These are phyloP conservation scores for Hystrix brachyura DNA, from an alignment of 2,113 vertebrate genomes.

Conservation along the genomic window DNA sequence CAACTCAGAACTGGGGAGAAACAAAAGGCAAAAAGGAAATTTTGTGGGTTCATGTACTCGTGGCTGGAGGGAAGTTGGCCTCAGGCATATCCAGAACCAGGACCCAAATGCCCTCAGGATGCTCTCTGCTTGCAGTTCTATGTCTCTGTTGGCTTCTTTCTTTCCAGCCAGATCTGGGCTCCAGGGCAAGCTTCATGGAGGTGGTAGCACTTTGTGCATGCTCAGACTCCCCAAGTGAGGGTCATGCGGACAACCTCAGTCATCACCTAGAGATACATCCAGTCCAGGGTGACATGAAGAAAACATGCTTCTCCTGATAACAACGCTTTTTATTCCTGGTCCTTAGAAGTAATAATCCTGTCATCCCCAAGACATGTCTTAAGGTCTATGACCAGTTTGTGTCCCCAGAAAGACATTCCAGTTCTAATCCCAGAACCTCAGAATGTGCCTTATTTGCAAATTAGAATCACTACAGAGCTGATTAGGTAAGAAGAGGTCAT, in stretches of 20 bases:
- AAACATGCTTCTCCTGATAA: neutral
- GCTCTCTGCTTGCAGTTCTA: neutral
- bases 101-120: too few relatives aligned
- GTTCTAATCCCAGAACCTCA: neutral
- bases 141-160: neutral
- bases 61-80: neutral
- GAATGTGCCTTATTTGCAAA: neutral
- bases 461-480: neutral
- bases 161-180: neutral
- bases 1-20: neutral
- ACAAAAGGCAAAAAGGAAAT: neutral
- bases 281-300: neutral
- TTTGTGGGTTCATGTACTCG: neutral
- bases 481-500: neutral
- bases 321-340: neutral
- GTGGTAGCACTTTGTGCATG: neutral
- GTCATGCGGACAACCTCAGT: fast-evolving
- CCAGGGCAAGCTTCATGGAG: too few relatives aligned
- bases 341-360: neutral
- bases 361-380: neutral
- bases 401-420: neutral
- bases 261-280: neutral
- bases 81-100: neutral
- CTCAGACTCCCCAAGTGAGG: neutral
- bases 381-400: neutral